Conservation (phyloP, 2,113 vertebrate species). For the Lutjanus erythropterus region DNA sequence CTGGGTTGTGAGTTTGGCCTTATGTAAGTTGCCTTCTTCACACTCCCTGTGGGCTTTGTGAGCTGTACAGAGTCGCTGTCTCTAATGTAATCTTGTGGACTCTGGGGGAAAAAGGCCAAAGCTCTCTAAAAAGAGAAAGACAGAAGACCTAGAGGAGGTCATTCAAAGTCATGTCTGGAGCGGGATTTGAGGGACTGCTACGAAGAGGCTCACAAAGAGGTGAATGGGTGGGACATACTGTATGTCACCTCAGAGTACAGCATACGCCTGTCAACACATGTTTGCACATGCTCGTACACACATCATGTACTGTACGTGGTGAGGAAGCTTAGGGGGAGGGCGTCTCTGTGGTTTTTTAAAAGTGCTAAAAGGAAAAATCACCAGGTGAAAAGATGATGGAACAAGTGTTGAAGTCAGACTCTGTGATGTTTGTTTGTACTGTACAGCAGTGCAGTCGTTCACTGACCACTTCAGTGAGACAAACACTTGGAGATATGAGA, state of each 20-base stretch:
- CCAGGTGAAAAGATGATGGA: slow-evolving; percentile 44
- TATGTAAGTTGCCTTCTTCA: slow-evolving; percentile 65
- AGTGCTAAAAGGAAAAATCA: slow-evolving; percentile 66
- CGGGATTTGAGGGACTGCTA: slow-evolving; percentile 19
- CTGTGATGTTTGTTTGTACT: slow-evolving; percentile 43
- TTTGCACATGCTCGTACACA: slow-evolving; percentile 33
- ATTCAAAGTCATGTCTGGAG: slow-evolving; percentile 58
- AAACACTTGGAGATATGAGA: slow-evolving; percentile 49
- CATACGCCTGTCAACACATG: slow-evolving; percentile 38
- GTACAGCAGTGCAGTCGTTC: slow-evolving; percentile 5
- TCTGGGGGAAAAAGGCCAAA: slow-evolving; percentile 36
- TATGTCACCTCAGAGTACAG: slow-evolving; percentile 18
- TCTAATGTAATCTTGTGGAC: slow-evolving; percentile 66
- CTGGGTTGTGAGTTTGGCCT: slow-evolving; percentile 39
- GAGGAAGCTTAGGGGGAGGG: slow-evolving; percentile 5
- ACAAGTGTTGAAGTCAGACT: slow-evolving; percentile 43
- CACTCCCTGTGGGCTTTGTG: slow-evolving; percentile 62
- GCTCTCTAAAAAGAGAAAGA: slow-evolving; percentile 25
- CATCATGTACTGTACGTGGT: slow-evolving; percentile 24
- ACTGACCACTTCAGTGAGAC: slow-evolving; percentile 50
- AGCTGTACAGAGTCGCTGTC: slow-evolving; percentile 52
- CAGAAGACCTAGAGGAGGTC: slow-evolving; percentile 26
- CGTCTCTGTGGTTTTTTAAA: slow-evolving; percentile 39
- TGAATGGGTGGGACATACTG: slow-evolving; percentile 12
- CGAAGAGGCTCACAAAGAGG: slow-evolving; percentile 41